phyloP scores from a whole-genome alignment of 2,797 vertebrate species.

The Cuculus canorus region DNA sequence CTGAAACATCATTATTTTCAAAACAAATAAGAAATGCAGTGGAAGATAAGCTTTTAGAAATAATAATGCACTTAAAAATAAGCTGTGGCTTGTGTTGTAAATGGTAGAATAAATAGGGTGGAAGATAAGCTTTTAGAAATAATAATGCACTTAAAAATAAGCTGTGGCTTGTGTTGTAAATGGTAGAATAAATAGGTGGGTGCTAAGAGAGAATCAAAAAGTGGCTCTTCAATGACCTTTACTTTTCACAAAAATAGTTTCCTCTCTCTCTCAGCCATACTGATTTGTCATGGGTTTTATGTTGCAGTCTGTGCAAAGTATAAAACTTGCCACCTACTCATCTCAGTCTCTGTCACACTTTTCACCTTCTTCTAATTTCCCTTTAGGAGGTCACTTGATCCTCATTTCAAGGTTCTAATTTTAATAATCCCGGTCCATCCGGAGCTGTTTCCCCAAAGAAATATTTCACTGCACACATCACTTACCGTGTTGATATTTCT shows the following conservation, averaged over 20 bases:
- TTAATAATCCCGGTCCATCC: neutral
- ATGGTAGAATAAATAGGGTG: neutral
- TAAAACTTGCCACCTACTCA: neutral
- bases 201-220: neutral
- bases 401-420: neutral
- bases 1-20: neutral
- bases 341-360: neutral
- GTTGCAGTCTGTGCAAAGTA: neutral
- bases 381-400: neutral
- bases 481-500: slow-evolving; percentile 24
- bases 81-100: neutral
- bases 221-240: neutral
- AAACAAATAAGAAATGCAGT: neutral
- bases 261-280: neutral
- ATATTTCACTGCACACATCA: slow-evolving; percentile 16
- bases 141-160: neutral
- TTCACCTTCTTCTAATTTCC: slow-evolving; percentile 11
- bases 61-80: neutral
- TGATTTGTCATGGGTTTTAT: neutral
- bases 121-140: neutral
- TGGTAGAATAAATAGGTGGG: neutral
- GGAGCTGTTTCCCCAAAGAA: neutral
- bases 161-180: neutral
- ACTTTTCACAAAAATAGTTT: neutral
- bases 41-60: neutral